Base-by-base conservation (phyloP, 1,140 invertebrate genomes). In the Pectinophora gossypiella region DNA sequence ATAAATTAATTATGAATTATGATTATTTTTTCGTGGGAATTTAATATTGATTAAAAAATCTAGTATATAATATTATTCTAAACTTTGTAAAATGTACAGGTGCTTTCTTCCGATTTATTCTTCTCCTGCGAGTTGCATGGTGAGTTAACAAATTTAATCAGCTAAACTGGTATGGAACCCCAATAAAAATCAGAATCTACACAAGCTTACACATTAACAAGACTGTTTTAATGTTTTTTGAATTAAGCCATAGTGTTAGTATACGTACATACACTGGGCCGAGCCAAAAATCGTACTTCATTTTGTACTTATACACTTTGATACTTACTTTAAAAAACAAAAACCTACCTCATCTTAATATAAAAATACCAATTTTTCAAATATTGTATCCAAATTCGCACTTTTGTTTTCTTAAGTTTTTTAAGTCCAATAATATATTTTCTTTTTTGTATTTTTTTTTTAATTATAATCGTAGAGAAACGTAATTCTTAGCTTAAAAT, bases 231-330 rank as follows among this genome's bases (percentile, higher is more conserved):
- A 68, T 10, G 54, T 72, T 72, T 63, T n/a, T 64, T 58, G 60
- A 71, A 72, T 68, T 69, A 55, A 52, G 53, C 59, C 59, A 38
- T 48, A 51, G 46, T 60, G 62, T 68, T 68, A 76, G 67, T 78
- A 68, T 60, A 72, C 72, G 67, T 54, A 54, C 72, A 68, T 54
- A 54, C 57, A 53, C 53, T 56, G 76, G 68, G 68, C 71, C 69
- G 74, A 76, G 79, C 59, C 66, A 58, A 51, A 55, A 57, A 43
- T 54, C 49, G 49, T 50, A 53, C 51, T 54, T 72, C 58, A 69
- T 76, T 83, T 85, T 85, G 82, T 85, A 85, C 79, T 85, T 80
- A 76, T 15, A 40, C 7, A 64, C 64, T 63, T 67, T 58, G 46
- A 79, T 70, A 70, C 45, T 44, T 70, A 65, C 51, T 48, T 67